Conservation (phyloP, 2,797 vertebrate genomes). For the Muscicapa comitata region DNA sequence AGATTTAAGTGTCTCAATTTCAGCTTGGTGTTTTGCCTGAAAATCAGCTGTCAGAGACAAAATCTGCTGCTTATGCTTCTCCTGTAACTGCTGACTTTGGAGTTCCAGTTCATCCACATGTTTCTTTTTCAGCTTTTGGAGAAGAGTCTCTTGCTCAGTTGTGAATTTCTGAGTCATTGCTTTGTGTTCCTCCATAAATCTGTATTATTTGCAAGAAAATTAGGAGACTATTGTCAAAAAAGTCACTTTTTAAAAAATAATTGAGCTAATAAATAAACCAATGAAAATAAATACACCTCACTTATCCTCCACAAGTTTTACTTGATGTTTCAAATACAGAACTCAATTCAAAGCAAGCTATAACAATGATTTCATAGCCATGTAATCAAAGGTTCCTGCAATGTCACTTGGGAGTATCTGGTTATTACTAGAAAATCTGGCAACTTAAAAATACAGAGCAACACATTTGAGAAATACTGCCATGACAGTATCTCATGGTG, state of each 20-base stretch:
- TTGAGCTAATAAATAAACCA: background rate
- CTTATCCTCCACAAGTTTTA: background rate
- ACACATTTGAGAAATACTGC: background rate
- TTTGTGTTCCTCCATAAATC: constrained; percentile 81
- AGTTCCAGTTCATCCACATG: constrained; percentile 67
- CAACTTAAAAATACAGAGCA: background rate
- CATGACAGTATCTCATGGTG: background rate
- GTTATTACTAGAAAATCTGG: background rate
- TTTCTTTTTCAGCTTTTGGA: constrained; percentile 74
- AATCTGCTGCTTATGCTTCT: constrained; percentile 58
- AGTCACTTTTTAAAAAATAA: background rate
- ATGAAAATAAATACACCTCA: background rate
- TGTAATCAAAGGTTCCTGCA: background rate
- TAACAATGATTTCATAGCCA: background rate
- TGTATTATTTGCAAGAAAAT: constrained; percentile 51
- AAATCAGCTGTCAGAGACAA: constrained; percentile 58
- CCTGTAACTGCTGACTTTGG: constrained; percentile 55
- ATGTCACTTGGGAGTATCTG: background rate
- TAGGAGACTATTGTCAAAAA: background rate
- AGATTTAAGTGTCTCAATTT: constrained; percentile 70
- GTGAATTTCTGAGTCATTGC: constrained; percentile 71
- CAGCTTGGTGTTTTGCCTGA: constrained; percentile 67
- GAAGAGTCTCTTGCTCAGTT: constrained; percentile 72
- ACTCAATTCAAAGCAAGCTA: background rate
- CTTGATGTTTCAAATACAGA: background rate